Evolutionary conservation across 2,888 invertebrate species (phyloP), one percentile per base, ranked within the genome.

Genomic region (Agriopis marginaria): DNA sequence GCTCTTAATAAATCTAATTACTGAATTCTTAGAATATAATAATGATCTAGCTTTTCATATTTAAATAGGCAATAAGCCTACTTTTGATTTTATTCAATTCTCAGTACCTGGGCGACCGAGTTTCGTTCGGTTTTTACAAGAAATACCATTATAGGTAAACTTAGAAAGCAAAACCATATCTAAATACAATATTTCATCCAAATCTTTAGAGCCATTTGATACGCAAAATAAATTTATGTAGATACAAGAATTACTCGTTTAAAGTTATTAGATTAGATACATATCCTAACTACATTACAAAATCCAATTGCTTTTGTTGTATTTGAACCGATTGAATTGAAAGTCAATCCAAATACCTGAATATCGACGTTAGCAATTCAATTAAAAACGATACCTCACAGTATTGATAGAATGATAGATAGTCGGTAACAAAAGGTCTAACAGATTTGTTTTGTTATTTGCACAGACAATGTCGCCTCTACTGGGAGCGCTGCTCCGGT

Each of bases 391-490:
- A 3, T 11, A 44, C 17, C 23, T 58, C 23, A 8, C 12, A 3
- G 45, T 12, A 12, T 32, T n/a, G 14, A 58, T 47, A 58, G 58
- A 58, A 44, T 56, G 44, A 44, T 23, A 55, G n/a, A 54, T 51
- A 9, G 10, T 23, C 3, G 12, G 47, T 39, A 39, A 12, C 32
- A 44, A 44, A 32, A 54, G 39, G 5, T 23, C n/a, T 53, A n/a
- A 60, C 14, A 61, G 12, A 54, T 47, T 23, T 9, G 40, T 63
- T 60, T 53, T 66, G 53, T 45, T 71, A 63, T 58, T 67, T 66
- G 69, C 63, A 68, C 82, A 89, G 89, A 76, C 75, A 62, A 93
- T 94, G 93, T 90, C 93, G 80, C 92, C 92, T 73, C 82, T 89
- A 66, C 82, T 89, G 72, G 86, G 82, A 75, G 79, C 85, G 65